Evolutionary conservation across 2,888 invertebrate species (phyloP), one percentile per base, ranked within the genome.

Genomic region (Athalia circularis): DNA sequence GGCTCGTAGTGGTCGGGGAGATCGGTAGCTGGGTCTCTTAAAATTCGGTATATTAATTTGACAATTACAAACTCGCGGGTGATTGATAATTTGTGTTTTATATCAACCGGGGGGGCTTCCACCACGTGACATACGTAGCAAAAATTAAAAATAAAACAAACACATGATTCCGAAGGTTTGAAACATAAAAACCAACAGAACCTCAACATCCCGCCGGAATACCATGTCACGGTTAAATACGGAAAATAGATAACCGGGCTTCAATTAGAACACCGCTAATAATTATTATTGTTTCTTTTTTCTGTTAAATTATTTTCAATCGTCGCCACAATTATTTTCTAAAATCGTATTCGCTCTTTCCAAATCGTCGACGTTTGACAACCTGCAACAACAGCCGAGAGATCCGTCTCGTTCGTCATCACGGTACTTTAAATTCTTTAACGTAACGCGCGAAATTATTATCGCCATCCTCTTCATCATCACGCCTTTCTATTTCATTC

Each of bases 1-100:
- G 83, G 86, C 80, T 82, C 82, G 86, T 81, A 80, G 83, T 84
- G 85, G 84, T 84, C 81, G 83, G 85, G 80, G 81, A 79, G 82
- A 79, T 83, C 83, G 83, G 80, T 80, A 77, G 82, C 70, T 82
- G 83, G 79, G 78, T 77, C 70, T 11, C 29, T 13, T 13, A 61
- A 80, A 82, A 80, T 81, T 81, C 79, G 81, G 75, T 74, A 59
- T 52, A 47, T 52, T 59, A 11, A 15, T 70, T 72, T 72, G 74
- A 72, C 74, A 65, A 62, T 78, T 29, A 50, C 78, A 47, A 47
- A 57, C 13, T 47, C 59, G 62, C 57, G 74, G 64, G 78, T 65
- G 67, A 47, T 29, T 29, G 2, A 29, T 29, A 29, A 54, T 65
- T 57, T 13, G 48, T 67, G 48, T 11, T n/a, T 9, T 54, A 54